A percentile compares a stretch with the other conserved stretches of the same genome.
Evolutionary conservation across 2,888 invertebrate genomes (phyloP).

Genomic region (Cosmopolites sordidus): DNA sequence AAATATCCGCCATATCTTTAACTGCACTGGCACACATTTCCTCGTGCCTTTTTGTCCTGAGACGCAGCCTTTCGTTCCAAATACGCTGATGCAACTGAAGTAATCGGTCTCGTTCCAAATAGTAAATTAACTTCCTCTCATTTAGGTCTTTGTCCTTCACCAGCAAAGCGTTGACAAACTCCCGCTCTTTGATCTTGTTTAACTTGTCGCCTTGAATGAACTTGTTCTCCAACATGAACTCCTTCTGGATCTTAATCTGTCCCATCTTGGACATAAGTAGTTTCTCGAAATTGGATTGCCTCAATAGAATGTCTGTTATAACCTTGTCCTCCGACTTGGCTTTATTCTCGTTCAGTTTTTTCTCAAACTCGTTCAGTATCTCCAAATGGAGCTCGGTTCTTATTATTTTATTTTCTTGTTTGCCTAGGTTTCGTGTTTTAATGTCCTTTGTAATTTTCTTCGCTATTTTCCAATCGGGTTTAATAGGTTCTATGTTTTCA

Average conservation of each 20-base stretch:
- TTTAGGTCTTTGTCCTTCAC: slow-evolving; percentile 29
- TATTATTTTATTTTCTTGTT: slow-evolving; percentile 38
- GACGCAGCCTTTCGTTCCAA: slow-evolving; percentile 53
- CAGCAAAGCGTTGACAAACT: slow-evolving; percentile 43
- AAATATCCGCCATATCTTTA: slow-evolving; percentile 55
- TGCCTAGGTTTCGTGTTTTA: slow-evolving; percentile 48
- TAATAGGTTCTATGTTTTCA: slow-evolving; percentile 25
- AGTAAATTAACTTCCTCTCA: slow-evolving; percentile 38
- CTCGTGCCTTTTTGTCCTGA: slow-evolving; percentile 50
- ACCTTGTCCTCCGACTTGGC: slow-evolving; percentile 51
- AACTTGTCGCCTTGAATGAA: slow-evolving; percentile 52
- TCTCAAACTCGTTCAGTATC: slow-evolving; percentile 53
- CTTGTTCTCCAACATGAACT: slow-evolving; percentile 54
- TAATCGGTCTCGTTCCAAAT: slow-evolving; percentile 51
- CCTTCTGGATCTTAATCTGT: slow-evolving; percentile 58
- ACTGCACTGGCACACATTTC: slow-evolving; percentile 54
- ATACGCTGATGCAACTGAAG: slow-evolving; percentile 51
- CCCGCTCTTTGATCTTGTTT: slow-evolving; percentile 50
- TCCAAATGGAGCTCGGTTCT: slow-evolving; percentile 52
- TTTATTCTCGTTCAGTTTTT: slow-evolving; percentile 51
- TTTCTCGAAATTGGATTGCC: slow-evolving; percentile 62
- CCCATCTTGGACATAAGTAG: slow-evolving; percentile 61
- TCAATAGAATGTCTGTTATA: slow-evolving; percentile 56
- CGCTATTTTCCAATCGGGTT: slow-evolving; percentile 38
- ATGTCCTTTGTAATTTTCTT: slow-evolving; percentile 52